Conservation (phyloP, 2,113 vertebrate genomes). For the Siniperca chuatsi region DNA sequence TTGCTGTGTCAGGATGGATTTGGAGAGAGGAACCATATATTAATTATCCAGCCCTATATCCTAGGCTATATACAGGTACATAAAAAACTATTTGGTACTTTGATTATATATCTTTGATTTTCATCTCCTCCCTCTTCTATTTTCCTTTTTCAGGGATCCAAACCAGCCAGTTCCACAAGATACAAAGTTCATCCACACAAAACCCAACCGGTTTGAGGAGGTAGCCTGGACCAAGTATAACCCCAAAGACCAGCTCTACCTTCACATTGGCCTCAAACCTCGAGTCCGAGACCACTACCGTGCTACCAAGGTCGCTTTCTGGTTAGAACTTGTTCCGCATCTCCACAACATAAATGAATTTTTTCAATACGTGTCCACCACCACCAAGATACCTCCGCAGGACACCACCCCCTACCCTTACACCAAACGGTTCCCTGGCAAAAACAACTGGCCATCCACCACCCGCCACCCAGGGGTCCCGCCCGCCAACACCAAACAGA, state of each 20-base stretch:
- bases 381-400: conserved; percentile 94
- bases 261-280: conserved; percentile 96
- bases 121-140: conserved; percentile 39
- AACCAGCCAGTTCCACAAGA: conserved; percentile 98
- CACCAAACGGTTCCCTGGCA: conserved; percentile 91
- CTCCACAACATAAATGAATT: conserved; percentile 96
- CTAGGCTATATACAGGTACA: background rate
- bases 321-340: conserved; percentile 95
- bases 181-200: conserved; percentile 98
- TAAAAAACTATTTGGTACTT: background rate
- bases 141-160: conserved; percentile 87
- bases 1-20: background rate
- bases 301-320: conserved; percentile 97
- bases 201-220: conserved; percentile 97
- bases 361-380: conserved; percentile 95
- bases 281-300: conserved; percentile 95
- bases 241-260: conserved; percentile 96
- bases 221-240: conserved; percentile 99
- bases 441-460: conserved; percentile 91
- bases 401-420: conserved; percentile 95
- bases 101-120: background rate
- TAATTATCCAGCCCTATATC: background rate
- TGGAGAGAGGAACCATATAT: background rate
- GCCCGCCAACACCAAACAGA: conserved; percentile 90
- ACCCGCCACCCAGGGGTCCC: conserved; percentile 94